Evolutionary conservation across 2,797 vertebrate genomes (phyloP), one percentile per base, ranked within the genome.

Genomic region (Garrulus glandarius): DNA sequence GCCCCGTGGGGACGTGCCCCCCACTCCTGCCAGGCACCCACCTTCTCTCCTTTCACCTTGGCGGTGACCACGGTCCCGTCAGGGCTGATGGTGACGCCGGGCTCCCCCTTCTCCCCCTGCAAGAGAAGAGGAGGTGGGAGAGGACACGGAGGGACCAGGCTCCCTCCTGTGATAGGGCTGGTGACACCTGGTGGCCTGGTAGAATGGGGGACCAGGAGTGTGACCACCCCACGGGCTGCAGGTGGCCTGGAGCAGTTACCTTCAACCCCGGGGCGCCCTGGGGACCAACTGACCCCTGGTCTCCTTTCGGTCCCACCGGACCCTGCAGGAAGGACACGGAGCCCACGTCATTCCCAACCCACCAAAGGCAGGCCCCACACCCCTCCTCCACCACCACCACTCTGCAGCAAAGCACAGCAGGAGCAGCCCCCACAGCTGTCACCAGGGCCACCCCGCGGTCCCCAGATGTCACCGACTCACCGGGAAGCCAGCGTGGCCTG

Each of bases 71-170:
- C 0, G 0, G 90, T 98, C 89, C 99, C 99, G 19, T 99, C 99
- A 0, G 99, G 98, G 81, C 98, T 97, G 15, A 99, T 93, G 46
- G 98, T 91, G 21, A 97, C 63, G 0, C 99, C 99, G 0, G 99
- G 98, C 64, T 99, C 99, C 9, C 99, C 99, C 95, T 99, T 99
- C 79, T 99, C 99, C 2, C 99, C 99, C 99, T 99, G 71, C 19
- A 47, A 87, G 79, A 92, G 37, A 29, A 34, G 9, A 85, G 71
- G 55, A 68, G 41, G 32, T 10, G 3, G 0, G 2, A 78, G 34
- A 19, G 22, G 11, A 83, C 52, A 26, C 3, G 19, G 44, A 80
- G 20, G 36, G 55, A n/a, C 36, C 24, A 26, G 24, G 30, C 32
- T 52, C 44, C 34, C 30, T 47, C 24, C 43, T 1, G 3, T 3